Evolutionary conservation across 2,888 invertebrate genomes (phyloP).

Genomic region (Apodemia duryi): DNA sequence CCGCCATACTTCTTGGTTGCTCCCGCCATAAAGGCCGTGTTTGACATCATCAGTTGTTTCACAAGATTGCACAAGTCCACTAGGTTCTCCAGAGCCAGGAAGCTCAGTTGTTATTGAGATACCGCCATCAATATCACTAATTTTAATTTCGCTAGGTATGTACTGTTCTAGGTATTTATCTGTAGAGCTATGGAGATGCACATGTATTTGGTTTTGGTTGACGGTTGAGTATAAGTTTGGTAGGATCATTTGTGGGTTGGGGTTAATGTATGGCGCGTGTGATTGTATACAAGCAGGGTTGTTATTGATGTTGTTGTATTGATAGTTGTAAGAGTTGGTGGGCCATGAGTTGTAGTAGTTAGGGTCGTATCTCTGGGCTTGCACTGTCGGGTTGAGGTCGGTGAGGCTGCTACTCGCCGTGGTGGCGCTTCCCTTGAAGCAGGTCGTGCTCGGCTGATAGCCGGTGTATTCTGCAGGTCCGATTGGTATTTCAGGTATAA

Average conservation of each 20-base stretch:
- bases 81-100: slow-evolving; percentile 65
- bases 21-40: slow-evolving; percentile 58
- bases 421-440: slow-evolving; percentile 63
- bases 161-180: slow-evolving; percentile 84
- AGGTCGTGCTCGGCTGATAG: slow-evolving; percentile 55
- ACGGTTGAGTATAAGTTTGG: slow-evolving; percentile 91
- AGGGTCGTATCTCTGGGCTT: slow-evolving; percentile 70
- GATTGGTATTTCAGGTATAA: slow-evolving; percentile 78
- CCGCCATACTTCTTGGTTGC: slow-evolving; percentile 84
- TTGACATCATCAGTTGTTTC: slow-evolving; percentile 77
- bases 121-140: slow-evolving; percentile 79
- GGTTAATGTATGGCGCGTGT: slow-evolving; percentile 81
- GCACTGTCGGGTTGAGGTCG: slow-evolving; percentile 61
- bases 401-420: slow-evolving; percentile 59
- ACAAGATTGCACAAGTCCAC: slow-evolving; percentile 67
- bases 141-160: slow-evolving; percentile 79
- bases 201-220: slow-evolving; percentile 92
- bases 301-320: slow-evolving; percentile 82
- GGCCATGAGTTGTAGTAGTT: slow-evolving; percentile 81
- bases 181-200: slow-evolving; percentile 85
- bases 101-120: slow-evolving; percentile 76
- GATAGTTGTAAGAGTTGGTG: slow-evolving; percentile 81
- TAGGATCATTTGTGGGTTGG: slow-evolving; percentile 84
- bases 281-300: slow-evolving; percentile 72
- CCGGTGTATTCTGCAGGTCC: slow-evolving; percentile 64